These are phyloP conservation scores for Microcebus lehilahytsara DNA, from an alignment of 2,113 vertebrate genomes.

Conservation along the genomic window DNA sequence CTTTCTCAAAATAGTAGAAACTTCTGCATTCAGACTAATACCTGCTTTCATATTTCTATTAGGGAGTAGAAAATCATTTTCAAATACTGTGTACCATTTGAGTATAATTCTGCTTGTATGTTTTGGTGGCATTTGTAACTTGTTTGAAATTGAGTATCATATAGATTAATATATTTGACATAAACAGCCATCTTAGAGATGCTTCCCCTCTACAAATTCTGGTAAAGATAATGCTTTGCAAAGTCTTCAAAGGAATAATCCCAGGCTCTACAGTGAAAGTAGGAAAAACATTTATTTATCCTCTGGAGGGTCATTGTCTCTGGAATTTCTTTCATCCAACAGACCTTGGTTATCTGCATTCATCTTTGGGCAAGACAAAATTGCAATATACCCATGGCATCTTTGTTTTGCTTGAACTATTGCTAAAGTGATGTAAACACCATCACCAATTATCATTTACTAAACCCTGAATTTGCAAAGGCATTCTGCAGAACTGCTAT, in stretches of 20 bases:
- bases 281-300: background rate
- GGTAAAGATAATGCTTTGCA: constrained; percentile 31
- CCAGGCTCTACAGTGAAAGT: background rate
- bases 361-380: constrained; percentile 8
- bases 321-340: constrained; percentile 61
- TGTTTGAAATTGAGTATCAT: background rate
- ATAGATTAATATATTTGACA: background rate
- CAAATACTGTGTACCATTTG: background rate
- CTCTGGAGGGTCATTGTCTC: constrained; percentile 47
- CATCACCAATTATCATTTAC: background rate
- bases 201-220: background rate
- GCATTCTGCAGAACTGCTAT: background rate
- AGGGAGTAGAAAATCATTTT: background rate
- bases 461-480: background rate
- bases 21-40: background rate
- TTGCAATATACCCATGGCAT: background rate
- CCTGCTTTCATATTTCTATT: background rate
- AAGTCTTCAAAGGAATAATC: background rate
- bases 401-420: constrained; percentile 18
- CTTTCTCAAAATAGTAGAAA: background rate
- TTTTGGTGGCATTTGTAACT: background rate
- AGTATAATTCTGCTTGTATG: background rate
- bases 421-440: background rate
- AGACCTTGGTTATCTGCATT: background rate
- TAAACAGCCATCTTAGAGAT: background rate